Evolutionary conservation across 2,888 invertebrate genomes (phyloP).

Genomic region (Lithophane leautieri): DNA sequence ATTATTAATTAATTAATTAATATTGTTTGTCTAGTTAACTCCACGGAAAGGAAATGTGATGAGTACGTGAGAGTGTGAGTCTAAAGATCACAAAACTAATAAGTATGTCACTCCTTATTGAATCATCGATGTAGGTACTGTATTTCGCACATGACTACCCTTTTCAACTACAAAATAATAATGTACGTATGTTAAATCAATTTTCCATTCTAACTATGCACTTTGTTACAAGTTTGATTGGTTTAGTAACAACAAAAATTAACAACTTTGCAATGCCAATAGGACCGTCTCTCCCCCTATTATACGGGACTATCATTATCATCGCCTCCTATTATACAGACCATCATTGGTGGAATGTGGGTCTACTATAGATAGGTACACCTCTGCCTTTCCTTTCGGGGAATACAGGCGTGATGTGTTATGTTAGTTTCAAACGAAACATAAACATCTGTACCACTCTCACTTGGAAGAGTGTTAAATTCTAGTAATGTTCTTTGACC

Average conservation of each 20-base stretch:
- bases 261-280: too few relatives aligned
- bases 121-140: conserved; percentile 14
- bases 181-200: not conserved
- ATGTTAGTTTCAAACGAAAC: not conserved
- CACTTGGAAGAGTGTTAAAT: conserved; percentile 45
- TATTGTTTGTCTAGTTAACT: conserved; percentile 12
- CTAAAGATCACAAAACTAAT: conserved; percentile 29
- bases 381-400: too few relatives aligned
- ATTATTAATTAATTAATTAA: conserved; percentile 25
- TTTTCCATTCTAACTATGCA: not conserved
- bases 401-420: too few relatives aligned
- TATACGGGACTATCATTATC: too few relatives aligned
- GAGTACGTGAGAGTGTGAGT: conserved; percentile 21
- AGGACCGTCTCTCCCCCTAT: too few relatives aligned
- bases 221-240: not conserved
- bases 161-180: not conserved
- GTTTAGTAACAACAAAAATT: not conserved
- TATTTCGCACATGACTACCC: conserved; percentile 9
- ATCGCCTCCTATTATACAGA: too few relatives aligned
- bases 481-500: conserved; percentile 39
- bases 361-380: too few relatives aligned
- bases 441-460: conserved; percentile 18
- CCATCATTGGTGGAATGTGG: too few relatives aligned
- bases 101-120: conserved; percentile 24
- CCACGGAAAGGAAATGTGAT: conserved; percentile 11